Evolutionary conservation across 2,797 vertebrate genomes (phyloP).

Genomic region (Momotus momota): DNA sequence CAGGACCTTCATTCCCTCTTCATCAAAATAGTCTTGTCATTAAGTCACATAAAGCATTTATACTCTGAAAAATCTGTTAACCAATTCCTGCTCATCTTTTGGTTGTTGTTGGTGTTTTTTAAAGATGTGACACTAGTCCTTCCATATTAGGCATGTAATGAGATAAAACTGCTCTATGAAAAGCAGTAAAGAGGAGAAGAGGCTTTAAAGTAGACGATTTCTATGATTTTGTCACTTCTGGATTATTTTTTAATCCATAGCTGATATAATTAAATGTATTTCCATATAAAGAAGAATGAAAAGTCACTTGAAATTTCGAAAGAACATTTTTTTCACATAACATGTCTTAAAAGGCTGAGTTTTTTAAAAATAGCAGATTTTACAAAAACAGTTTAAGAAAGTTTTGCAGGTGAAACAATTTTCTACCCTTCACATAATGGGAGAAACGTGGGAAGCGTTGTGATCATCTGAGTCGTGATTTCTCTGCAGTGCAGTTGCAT

Average conservation of each 20-base stretch:
- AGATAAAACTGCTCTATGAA: neutral
- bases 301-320: neutral
- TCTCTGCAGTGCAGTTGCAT: neutral
- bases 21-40: neutral
- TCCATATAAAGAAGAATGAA: neutral
- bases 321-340: neutral
- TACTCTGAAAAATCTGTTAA: neutral
- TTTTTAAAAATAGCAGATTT: neutral
- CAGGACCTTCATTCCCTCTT: neutral
- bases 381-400: neutral
- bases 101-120: too few species aligned
- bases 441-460: neutral
- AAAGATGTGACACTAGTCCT: neutral
- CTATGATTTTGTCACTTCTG: neutral
- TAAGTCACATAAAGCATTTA: neutral
- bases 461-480: conserved; percentile 7
- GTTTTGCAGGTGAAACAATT: neutral
- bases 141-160: neutral
- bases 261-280: neutral
- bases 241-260: neutral
- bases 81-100: too few species aligned
- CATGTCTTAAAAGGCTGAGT: neutral
- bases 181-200: neutral
- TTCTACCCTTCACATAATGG: neutral
- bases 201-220: neutral